phyloP scores from a whole-genome alignment of 2,888 invertebrate genomes.

The Platycheirus rosarum region DNA sequence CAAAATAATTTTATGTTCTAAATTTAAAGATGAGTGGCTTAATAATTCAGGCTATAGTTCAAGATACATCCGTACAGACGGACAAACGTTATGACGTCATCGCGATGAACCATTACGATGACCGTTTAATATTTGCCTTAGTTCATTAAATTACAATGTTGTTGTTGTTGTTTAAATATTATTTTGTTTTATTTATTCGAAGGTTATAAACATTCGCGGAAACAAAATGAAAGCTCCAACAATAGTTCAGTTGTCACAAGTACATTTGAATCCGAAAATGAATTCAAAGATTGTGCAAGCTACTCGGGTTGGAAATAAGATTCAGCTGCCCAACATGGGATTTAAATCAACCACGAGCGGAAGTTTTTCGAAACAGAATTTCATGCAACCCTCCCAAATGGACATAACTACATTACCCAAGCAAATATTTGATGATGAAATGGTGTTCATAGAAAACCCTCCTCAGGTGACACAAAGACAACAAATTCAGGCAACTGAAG shows the following conservation, averaged over 20 bases:
- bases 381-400: conserved; percentile 84
- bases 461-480: conserved; percentile 9
- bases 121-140: too few species aligned
- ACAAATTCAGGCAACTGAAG: conserved; percentile 4
- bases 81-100: too few species aligned
- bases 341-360: conserved; percentile 74
- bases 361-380: conserved; percentile 75
- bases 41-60: too few species aligned
- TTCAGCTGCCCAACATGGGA: conserved; percentile 77
- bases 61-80: too few species aligned
- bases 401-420: conserved; percentile 86
- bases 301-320: conserved; percentile 80
- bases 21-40: too few species aligned
- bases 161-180: too few species aligned
- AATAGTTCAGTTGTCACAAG: conserved; percentile 80
- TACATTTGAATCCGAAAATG: conserved; percentile 80
- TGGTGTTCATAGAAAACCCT: conserved; percentile 39
- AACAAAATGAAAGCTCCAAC: conserved; percentile 80
- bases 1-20: too few species aligned
- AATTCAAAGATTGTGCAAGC: conserved; percentile 83
- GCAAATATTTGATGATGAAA: conserved; percentile 87
- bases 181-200: neutral
- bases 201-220: conserved; percentile 73
- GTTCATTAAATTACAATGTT: too few species aligned
- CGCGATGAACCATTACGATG: too few species aligned